Evolutionary conservation across 2,113 vertebrate genomes (phyloP), one percentile per base, ranked within the genome.

Genomic region (Cyprinus carpio): DNA sequence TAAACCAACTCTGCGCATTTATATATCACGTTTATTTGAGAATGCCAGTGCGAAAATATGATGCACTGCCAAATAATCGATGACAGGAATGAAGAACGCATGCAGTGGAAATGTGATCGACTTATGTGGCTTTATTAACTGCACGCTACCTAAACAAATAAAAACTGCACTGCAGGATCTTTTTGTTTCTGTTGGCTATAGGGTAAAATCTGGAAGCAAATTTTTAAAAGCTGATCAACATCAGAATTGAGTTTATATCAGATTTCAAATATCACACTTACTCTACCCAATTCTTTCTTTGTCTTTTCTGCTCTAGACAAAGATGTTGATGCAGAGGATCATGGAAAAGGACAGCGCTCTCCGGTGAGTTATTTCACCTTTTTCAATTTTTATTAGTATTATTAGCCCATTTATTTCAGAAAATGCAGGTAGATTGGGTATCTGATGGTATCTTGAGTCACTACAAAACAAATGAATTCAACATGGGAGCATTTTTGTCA

Each of bases 281-380:
- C 34, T 1, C 8, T 40, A 40, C 40, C 13, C 4, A 62, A n/a
- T n/a, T 40, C 0, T 40, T 8, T 40, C 16, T 77, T 25, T 82
- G 10, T 29, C 25, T 82, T 34, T 67, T 51, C 16, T 34, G 6
- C 40, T 82, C 2, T 69, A 89, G 87, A 46, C 46, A 51, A 56
- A 34, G 15, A 23, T 54, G 58, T 60, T 34, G 87, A 86, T 15
- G 64, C 3, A 16, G 31, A 67, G 12, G 29, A 13, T 29, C 15
- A 11, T 56, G 40, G 16, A 0, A 85, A 86, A 58, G 25, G 2
- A 18, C 29, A 51, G 18, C 71, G 49, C 8, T 88, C 88, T 54
- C 86, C 82, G 58, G 90, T 90, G 86, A 82, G 34, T 37, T n/a
- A n/a, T n/a, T n/a, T n/a, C n/a, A n/a, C n/a, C n/a, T 29, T 18